Evolutionary conservation across 2,888 invertebrate species (phyloP), one percentile per base, ranked within the genome.

Genomic region (Drosophila birchii): DNA sequence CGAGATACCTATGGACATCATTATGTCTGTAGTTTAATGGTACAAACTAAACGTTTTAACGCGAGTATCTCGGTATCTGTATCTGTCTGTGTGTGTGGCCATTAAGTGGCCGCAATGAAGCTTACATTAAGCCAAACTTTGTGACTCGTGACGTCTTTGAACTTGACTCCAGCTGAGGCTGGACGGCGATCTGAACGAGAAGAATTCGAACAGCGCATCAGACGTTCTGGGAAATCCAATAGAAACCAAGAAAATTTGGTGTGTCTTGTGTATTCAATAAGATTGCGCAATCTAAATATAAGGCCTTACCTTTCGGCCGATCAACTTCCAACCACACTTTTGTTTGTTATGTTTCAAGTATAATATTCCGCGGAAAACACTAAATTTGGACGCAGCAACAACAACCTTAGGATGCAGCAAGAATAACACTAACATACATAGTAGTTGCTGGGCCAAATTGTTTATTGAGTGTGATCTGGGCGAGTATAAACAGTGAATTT

Each of bases 121-220:
- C 63, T 59, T 79, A 74, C 64, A 71, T 73, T 73, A 57, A 81
- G 64, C 73, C n/a, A 74, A 76, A 73, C 72, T 82, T 86, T 81
- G 88, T 78, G 86, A 68, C 88, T 88, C 74, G 90, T 71, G 55
- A 78, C 76, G 86, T 73, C 80, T 85, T 88, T 88, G 90, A 85
- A 85, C 84, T 85, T 85, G 86, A 85, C 82, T 84, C 56, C 60
- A 68, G 58, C 56, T 62, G 41, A 16, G 53, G 49, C 23, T 20
- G 39, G 2, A 38, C 8, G 36, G 20, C 16, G 29, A 29, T 32
- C 23, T 9, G 11, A 26, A 26, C 26, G 26, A 16, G 23, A 18
- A 14, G 29, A 41, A 36, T 39, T 44, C 39, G 14, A 36, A n/a
- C 16, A 26, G 38, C 56, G 12, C 32, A 47, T 34, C 23, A 9